Evolutionary conservation across 2,797 vertebrate species (phyloP).

Genomic region (Propithecus perrieri): DNA sequence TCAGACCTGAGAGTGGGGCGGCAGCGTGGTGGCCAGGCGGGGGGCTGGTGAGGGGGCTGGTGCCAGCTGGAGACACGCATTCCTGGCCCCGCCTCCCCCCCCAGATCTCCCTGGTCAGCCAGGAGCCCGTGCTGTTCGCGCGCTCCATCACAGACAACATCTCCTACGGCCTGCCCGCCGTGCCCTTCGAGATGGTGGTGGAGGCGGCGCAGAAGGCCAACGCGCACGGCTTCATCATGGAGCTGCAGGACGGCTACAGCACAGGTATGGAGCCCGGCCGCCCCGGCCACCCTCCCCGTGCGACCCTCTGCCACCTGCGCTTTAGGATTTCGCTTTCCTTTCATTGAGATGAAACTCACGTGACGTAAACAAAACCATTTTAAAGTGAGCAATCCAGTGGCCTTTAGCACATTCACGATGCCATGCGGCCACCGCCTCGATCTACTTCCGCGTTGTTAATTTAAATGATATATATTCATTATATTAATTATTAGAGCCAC

Average conservation of each 20-base stretch:
- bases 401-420: not conserved
- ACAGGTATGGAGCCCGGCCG: slow-evolving; percentile 87
- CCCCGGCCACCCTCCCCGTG: not conserved
- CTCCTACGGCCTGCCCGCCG: slow-evolving; percentile 90
- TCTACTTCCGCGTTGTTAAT: not conserved
- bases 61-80: not conserved
- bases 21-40: not conserved
- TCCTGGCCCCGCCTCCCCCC: not conserved
- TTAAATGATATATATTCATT: not conserved
- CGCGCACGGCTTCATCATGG: slow-evolving; percentile 92
- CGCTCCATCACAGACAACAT: slow-evolving; percentile 94
- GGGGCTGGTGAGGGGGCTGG: not conserved
- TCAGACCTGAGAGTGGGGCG: not conserved
- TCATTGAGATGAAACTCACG: not conserved
- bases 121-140: slow-evolving; percentile 96
- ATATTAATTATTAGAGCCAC: not conserved
- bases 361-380: too few species aligned
- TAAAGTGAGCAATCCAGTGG: not conserved
- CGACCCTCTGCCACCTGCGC: too few species aligned
- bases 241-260: slow-evolving; percentile 91
- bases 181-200: slow-evolving; percentile 88
- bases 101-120: slow-evolving; percentile 95
- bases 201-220: slow-evolving; percentile 93
- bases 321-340: not conserved
- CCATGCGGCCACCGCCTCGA: not conserved